Base-by-base conservation (phyloP, 2,888 invertebrate genomes). In the Caenorhabditis sulstoni region DNA sequence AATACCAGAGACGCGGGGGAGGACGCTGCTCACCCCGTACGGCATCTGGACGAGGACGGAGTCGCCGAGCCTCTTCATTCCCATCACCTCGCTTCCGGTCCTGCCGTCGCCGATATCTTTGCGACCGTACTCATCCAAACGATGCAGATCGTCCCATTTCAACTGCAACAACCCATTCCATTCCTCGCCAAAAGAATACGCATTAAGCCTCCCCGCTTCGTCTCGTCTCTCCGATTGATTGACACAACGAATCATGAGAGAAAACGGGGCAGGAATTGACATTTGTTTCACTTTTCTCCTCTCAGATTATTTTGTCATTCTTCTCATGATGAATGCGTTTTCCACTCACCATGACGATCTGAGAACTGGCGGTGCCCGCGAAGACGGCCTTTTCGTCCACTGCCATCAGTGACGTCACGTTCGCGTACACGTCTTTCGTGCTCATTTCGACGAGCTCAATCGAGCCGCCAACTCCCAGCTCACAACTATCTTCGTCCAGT, bases 401-500 rank as follows among this genome's bases (percentile, higher is more conserved):
- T 0, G 70, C 53, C 70, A 80, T 61, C n/a, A 80, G 47, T 14
- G 68, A 62, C 1, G 80, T 76, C 20, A 80, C 45, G 14, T 58
- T 64, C 7, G 73, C 80, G 3, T 20, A 35, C 3, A 74, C 29
- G 16, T 79, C 71, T 61, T 68, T 74, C 4, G 45, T 65, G 4
- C 81, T 68, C 76, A 85, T 77, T 53, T 84, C 83, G 3, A 83
- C 84, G 16, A 85, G 81, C 67, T 89, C 89, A 75, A 89, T 88
- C 9, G 85, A 81, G 3, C 89, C 89, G 49, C 89, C 89, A 35
- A 89, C 89, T 16, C 89, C 89, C 50, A 89, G 73, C 45, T 85
- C 86, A 64, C 89, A 89, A 47, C 89, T 86, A 71, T 89, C 88
- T 65, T 89, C 88, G 16, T 87, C 84, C 41, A 89, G 74, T 3